These are phyloP conservation scores for Alligator sinensis DNA, from an alignment of 2,113 vertebrate genomes.

Conservation along the genomic window DNA sequence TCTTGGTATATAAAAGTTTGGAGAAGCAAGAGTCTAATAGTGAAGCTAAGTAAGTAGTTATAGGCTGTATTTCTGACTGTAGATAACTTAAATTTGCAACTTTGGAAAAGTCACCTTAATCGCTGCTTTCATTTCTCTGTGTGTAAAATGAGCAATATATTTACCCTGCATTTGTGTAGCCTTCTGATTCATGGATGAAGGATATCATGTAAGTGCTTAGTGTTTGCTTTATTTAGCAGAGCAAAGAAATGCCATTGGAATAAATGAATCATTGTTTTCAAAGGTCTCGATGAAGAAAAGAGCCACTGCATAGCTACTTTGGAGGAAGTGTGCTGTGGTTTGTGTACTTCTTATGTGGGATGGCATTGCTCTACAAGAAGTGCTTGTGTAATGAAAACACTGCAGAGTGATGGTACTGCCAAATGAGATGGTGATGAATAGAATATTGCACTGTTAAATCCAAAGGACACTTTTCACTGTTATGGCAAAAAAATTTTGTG, in stretches of 20 bases:
- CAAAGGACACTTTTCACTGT: conserved; percentile 54
- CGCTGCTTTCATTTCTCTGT: neutral
- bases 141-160: neutral
- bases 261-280: conserved; percentile 34
- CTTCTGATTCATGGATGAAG: neutral
- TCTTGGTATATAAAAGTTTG: neutral
- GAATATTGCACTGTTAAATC: conserved; percentile 68
- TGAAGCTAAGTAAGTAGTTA: neutral
- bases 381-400: conserved; percentile 62
- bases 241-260: conserved; percentile 2
- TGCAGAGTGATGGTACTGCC: conserved; percentile 57
- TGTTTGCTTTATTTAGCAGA: neutral
- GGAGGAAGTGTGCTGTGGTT: conserved; percentile 17
- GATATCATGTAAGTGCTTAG: neutral
- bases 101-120: neutral
- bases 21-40: neutral
- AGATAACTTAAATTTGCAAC: neutral
- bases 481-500: conserved; percentile 72
- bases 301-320: conserved; percentile 27
- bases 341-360: conserved; percentile 52
- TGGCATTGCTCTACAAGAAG: conserved; percentile 35
- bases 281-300: conserved; percentile 31
- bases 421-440: conserved; percentile 71
- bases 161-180: neutral
- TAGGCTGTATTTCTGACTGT: neutral